Conservation (phyloP, 2,888 invertebrate species). For the Papilio elwesi region DNA sequence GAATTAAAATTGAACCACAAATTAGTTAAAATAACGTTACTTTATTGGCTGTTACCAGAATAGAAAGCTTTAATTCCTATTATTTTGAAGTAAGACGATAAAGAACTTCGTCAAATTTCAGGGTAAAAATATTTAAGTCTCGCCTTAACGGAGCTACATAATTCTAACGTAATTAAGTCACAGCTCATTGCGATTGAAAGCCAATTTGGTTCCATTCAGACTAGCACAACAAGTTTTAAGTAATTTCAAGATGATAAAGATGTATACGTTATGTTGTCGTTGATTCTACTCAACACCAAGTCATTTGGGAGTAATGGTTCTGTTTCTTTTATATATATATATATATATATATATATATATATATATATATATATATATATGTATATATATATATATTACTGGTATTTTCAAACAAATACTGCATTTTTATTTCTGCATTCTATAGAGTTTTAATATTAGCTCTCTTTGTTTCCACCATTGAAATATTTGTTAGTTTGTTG, state of each 20-base stretch:
- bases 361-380: too few relatives aligned
- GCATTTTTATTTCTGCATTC: neutral
- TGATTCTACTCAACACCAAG: too few relatives aligned
- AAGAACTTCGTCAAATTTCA: neutral
- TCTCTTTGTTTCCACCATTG: slow-evolving; percentile 9
- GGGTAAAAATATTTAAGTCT: neutral
- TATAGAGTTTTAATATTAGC: slow-evolving; percentile 14
- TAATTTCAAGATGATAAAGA: too few relatives aligned
- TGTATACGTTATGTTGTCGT: too few relatives aligned
- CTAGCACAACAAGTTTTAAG: too few relatives aligned
- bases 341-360: too few relatives aligned
- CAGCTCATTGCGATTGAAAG: neutral
- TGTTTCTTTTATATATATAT: too few relatives aligned
- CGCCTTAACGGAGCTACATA: neutral
- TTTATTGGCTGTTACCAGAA: neutral
- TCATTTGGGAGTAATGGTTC: neutral
- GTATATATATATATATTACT: too few relatives aligned
- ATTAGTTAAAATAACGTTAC: neutral
- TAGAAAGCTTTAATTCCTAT: neutral
- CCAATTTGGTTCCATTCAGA: neutral
- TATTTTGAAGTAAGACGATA: too few relatives aligned
- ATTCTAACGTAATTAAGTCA: neutral
- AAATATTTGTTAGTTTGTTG: slow-evolving; percentile 54
- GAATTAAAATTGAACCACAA: neutral
- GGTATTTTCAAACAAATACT: neutral